A percentile compares a stretch with the other conserved stretches of the same genome.
Evolutionary conservation across 2,113 vertebrate genomes (phyloP).

Genomic region (Nerophis lumbriciformis): DNA sequence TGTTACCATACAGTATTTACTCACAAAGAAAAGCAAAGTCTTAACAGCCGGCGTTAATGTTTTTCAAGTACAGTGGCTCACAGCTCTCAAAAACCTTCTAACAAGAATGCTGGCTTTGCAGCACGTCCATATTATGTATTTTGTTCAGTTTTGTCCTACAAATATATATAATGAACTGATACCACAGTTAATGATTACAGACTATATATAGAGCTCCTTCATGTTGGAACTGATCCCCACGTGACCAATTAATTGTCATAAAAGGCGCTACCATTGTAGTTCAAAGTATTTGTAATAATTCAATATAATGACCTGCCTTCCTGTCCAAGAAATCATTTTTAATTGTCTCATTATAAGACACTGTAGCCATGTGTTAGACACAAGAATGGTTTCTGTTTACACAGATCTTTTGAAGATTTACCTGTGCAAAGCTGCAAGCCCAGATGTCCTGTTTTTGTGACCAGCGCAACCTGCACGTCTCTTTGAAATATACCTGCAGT

Average conservation of each 20-base stretch:
- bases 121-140: conserved; percentile 5
- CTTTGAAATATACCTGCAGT: conserved; percentile 63
- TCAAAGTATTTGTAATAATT: conserved; percentile 61
- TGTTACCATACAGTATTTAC: conserved; percentile 26
- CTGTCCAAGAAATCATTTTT: conserved; percentile 65
- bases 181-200: conserved; percentile 38
- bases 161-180: conserved; percentile 31
- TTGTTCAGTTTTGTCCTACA: conserved; percentile 21
- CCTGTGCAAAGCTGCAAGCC: conserved; percentile 47
- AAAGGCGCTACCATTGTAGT: conserved; percentile 43
- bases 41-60: conserved; percentile 16
- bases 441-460: conserved; percentile 49
- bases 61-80: conserved; percentile 8
- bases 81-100: conserved; percentile 17
- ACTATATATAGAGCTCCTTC: conserved; percentile 47
- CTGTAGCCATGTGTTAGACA: conserved; percentile 38
- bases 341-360: conserved; percentile 66
- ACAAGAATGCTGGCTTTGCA: conserved; percentile 21
- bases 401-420: conserved; percentile 61
- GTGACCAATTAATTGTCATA: conserved; percentile 68
- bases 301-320: conserved; percentile 47
- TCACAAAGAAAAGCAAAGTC: conserved; percentile 30
- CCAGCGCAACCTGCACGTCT: conserved; percentile 54
- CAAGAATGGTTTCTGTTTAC: conserved; percentile 51
- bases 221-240: conserved; percentile 51